Percentiles rank a stretch among this genome's conserved stretches.
These are phyloP conservation scores for Pan paniscus DNA, from an alignment of 2,113 vertebrate species.

Conservation along the genomic window DNA sequence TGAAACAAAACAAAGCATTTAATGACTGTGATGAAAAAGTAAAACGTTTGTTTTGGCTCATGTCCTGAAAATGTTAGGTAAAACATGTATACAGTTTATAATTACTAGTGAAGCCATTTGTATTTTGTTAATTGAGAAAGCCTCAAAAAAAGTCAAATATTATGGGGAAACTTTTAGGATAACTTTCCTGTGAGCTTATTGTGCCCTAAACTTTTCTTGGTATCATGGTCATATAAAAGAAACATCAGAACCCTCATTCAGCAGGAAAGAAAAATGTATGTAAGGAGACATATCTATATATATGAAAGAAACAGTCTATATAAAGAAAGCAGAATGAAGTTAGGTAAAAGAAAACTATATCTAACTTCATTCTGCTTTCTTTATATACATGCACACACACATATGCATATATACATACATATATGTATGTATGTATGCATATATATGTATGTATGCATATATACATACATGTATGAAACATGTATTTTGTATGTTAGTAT, in stretches of 20 bases:
- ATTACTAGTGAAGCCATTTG: background rate
- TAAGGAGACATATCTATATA: background rate
- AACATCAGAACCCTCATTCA: background rate
- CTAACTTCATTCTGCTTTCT: too few relatives aligned
- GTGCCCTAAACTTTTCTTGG: background rate
- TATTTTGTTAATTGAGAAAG: constrained; percentile 31
- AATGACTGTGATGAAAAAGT: background rate
- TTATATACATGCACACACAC: too few relatives aligned
- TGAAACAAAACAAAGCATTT: background rate
- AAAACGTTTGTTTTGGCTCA: background rate
- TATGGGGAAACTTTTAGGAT: background rate
- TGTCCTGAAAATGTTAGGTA: background rate
- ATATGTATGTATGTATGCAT: too few relatives aligned
- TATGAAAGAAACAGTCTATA: too few relatives aligned
- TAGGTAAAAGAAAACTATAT: too few relatives aligned
- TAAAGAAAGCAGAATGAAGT: too few relatives aligned
- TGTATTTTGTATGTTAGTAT: too few relatives aligned
- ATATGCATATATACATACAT: too few relatives aligned
- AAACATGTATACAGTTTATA: background rate
- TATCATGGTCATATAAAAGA: background rate
- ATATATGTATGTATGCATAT: too few relatives aligned
- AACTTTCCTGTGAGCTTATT: background rate
- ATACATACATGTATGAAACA: too few relatives aligned
- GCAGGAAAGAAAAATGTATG: background rate
- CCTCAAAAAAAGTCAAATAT: background rate